Evolutionary conservation across 2,113 vertebrate genomes (phyloP).

Genomic region (Odocoileus virginianus): DNA sequence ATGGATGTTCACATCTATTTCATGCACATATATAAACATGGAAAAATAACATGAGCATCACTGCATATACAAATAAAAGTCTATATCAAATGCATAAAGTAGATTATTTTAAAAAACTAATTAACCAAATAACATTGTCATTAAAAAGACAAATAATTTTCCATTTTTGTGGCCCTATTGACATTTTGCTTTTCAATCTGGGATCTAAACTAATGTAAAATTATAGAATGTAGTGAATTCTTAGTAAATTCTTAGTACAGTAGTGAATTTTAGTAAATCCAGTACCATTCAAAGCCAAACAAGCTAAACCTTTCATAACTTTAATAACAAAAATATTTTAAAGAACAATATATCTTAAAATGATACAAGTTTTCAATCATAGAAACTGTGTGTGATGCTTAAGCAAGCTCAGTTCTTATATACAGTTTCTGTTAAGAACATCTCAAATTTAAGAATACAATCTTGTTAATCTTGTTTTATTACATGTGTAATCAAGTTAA

Average conservation of each 20-base stretch:
- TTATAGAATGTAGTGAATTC: neutral
- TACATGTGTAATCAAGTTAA: neutral
- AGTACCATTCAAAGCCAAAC: neutral
- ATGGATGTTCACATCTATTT: neutral
- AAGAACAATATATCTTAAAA: neutral
- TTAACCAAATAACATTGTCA: neutral
- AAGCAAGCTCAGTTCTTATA: neutral
- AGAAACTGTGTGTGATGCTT: neutral
- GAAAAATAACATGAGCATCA: neutral
- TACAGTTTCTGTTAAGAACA: neutral
- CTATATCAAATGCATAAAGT: neutral
- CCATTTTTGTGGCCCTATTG: neutral
- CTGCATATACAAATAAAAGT: neutral
- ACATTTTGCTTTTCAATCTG: neutral
- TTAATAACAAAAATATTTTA: neutral
- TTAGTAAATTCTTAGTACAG: neutral
- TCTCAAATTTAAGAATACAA: neutral
- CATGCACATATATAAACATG: neutral
- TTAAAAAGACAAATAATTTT: neutral
- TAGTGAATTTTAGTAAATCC: neutral
- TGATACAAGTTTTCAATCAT: neutral
- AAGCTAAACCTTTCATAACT: neutral
- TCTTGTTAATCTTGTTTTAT: neutral
- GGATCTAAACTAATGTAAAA: neutral
- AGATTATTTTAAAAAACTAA: neutral